Percentiles rank a stretch among this genome's conserved stretches.
Conservation (phyloP, 2,888 invertebrate genomes). For the Caprella mutica region DNA sequence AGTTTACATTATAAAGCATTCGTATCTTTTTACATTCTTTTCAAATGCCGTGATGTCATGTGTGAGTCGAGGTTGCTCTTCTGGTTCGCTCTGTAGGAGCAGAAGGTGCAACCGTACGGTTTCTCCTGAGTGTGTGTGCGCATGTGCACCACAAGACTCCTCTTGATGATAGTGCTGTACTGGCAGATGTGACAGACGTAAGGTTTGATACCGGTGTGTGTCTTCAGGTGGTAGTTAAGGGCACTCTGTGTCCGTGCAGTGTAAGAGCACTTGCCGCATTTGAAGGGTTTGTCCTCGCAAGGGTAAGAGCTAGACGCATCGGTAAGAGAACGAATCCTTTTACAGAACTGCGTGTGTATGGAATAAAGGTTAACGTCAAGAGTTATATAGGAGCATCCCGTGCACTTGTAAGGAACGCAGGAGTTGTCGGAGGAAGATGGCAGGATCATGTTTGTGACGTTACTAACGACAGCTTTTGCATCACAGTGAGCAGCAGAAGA, state of each 20-base stretch:
- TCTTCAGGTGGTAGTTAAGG: slow-evolving; percentile 7
- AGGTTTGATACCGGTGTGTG: slow-evolving; percentile 22
- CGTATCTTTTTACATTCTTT: too few relatives aligned
- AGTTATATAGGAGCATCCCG: not conserved
- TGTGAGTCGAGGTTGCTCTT: slow-evolving; percentile 25
- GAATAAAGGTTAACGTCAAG: not conserved
- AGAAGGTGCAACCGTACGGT: slow-evolving; percentile 22
- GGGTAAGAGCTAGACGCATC: too few relatives aligned
- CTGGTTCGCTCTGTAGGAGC: slow-evolving; percentile 26
- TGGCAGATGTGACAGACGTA: slow-evolving; percentile 17
- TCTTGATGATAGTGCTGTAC: slow-evolving; percentile 18
- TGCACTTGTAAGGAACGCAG: not conserved
- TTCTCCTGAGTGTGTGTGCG: slow-evolving; percentile 24
- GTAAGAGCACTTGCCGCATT: slow-evolving; percentile 8
- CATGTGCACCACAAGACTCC: slow-evolving; percentile 21
- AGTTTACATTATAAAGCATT: too few relatives aligned
- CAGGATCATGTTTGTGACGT: too few relatives aligned
- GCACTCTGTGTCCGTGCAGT: slow-evolving; percentile 6
- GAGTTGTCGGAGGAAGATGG: too few relatives aligned
- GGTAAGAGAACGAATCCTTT: too few relatives aligned
- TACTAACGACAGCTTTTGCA: too few relatives aligned
- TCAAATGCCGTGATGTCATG: too few relatives aligned
- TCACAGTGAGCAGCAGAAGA: too few relatives aligned
- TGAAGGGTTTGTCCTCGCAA: not conserved
- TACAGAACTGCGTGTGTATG: slow-evolving; percentile 2